Evolutionary conservation across 2,797 vertebrate species (phyloP).

Genomic region (Coranthus polyacanthus): DNA sequence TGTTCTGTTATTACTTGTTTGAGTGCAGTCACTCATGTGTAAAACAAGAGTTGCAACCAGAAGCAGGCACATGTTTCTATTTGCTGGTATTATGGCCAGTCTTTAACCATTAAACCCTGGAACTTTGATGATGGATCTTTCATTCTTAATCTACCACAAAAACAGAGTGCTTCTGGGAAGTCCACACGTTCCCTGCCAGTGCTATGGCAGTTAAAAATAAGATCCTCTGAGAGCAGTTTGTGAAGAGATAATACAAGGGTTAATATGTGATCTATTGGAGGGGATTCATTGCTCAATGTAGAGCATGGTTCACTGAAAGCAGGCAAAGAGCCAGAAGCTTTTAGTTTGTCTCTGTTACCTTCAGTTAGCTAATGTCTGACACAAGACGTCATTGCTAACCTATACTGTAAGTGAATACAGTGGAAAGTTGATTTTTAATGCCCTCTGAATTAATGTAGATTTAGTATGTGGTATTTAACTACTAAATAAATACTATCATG

Average conservation of each 20-base stretch:
- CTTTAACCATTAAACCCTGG: too few species aligned
- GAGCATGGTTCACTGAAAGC: conserved; percentile 4
- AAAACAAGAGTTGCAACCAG: too few species aligned
- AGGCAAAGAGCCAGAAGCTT: not conserved
- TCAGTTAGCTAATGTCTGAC: not conserved
- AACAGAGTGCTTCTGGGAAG: not conserved
- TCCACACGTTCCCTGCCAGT: not conserved
- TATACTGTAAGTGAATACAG: not conserved
- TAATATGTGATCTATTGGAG: conserved; percentile 27
- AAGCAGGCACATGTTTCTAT: not conserved
- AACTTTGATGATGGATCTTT: too few species aligned
- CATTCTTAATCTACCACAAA: not conserved
- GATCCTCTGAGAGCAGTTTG: too few species aligned
- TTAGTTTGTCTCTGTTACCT: not conserved
- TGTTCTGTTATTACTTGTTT: too few species aligned
- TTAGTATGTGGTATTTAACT: not conserved
- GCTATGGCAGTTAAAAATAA: too few species aligned
- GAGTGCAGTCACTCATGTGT: too few species aligned
- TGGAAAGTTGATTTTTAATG: not conserved
- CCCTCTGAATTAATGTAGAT: not conserved
- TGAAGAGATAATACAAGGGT: not conserved
- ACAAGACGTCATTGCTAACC: too few species aligned
- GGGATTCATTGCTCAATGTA: not conserved
- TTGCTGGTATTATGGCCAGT: too few species aligned
- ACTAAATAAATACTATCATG: too few species aligned